Percentiles rank a stretch among this genome's conserved stretches.
Conservation (phyloP, 2,113 vertebrate species). For the Oceanites oceanicus region DNA sequence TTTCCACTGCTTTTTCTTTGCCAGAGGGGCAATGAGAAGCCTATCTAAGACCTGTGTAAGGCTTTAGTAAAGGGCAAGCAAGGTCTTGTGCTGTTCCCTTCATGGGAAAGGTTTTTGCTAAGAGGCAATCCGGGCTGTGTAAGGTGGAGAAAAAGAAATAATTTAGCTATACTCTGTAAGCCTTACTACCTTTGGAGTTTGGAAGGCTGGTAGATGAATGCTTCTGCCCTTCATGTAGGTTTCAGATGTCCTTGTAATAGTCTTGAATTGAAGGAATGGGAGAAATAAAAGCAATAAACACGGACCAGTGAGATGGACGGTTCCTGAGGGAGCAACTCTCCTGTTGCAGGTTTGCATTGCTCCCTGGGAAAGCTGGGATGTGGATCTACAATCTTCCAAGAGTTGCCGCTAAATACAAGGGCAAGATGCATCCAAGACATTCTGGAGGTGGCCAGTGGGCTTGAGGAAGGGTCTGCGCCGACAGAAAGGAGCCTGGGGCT, state of each 20-base stretch:
- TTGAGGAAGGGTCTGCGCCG: neutral
- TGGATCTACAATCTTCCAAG: neutral
- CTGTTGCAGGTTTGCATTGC: neutral
- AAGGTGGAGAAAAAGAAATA: neutral
- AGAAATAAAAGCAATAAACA: neutral
- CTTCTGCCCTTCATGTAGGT: neutral
- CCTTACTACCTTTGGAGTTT: neutral
- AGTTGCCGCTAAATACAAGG: neutral
- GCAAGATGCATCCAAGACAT: neutral
- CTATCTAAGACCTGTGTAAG: neutral
- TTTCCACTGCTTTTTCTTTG: neutral
- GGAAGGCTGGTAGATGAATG: neutral
- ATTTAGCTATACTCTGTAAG: neutral
- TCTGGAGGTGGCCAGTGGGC: neutral
- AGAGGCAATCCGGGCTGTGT: neutral
- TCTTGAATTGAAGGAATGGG: neutral
- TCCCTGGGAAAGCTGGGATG: neutral
- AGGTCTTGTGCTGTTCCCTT: neutral
- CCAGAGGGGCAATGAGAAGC: neutral
- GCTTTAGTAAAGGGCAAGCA: neutral
- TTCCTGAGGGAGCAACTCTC: neutral
- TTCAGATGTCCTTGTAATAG: neutral
- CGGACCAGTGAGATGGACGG: accelerated
- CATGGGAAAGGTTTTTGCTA: neutral
- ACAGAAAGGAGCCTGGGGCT: neutral